These are phyloP conservation scores for Python bivittatus DNA, from an alignment of 2,113 vertebrate genomes.

Conservation along the genomic window DNA sequence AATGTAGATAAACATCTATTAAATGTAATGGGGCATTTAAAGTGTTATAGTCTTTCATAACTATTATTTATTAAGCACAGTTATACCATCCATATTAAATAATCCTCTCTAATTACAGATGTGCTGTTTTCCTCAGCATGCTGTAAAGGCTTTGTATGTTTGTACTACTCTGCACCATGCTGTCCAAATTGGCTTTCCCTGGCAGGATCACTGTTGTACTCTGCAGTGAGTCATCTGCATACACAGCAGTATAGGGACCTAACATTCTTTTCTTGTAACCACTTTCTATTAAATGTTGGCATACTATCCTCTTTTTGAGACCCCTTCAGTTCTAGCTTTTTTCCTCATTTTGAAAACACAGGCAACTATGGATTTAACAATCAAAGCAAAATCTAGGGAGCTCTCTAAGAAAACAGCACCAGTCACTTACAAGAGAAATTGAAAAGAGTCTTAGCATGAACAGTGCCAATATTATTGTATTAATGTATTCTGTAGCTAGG, in stretches of 20 bases:
- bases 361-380: background rate
- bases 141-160: background rate
- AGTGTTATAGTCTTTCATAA: background rate
- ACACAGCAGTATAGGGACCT: background rate
- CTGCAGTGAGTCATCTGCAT: background rate
- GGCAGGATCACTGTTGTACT: background rate
- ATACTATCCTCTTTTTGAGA: background rate
- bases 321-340: background rate
- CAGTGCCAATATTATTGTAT: background rate
- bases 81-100: background rate
- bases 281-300: background rate
- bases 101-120: background rate
- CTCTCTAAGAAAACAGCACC: background rate
- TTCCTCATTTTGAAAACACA: background rate
- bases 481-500: conserved; percentile 27
- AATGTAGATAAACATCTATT: background rate
- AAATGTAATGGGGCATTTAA: background rate
- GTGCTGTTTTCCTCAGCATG: conserved; percentile 16
- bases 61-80: background rate
- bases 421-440: background rate
- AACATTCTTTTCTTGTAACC: background rate
- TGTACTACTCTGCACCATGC: background rate
- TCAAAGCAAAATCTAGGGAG: background rate
- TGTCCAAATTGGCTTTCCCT: background rate
- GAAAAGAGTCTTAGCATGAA: background rate